phyloP scores from a whole-genome alignment of 2,113 vertebrate species.

The Myotis davidii region DNA sequence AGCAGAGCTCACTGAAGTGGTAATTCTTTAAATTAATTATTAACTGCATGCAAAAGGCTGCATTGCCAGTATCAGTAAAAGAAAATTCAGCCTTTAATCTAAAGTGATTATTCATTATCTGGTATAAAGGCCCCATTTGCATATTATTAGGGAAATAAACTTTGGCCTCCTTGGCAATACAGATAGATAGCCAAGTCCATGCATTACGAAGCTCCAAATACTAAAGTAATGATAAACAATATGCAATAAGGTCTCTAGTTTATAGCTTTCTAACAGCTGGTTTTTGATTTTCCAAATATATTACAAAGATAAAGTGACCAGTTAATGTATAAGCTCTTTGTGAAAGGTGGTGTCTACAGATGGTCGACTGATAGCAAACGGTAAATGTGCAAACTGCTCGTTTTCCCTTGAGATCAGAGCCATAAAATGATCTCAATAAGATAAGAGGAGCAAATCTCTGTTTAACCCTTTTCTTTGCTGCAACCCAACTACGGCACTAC shows the following conservation, averaged over 20 bases:
- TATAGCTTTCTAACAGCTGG: constrained; percentile 85
- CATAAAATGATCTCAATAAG: constrained; percentile 82
- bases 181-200: constrained; percentile 73
- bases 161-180: constrained; percentile 83
- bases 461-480: constrained; percentile 62
- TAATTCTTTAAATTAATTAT: constrained; percentile 90
- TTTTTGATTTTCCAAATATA: constrained; percentile 85
- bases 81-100: constrained; percentile 86
- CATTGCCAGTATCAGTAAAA: constrained; percentile 83
- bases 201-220: constrained; percentile 82
- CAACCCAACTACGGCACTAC: neutral
- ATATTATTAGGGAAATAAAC: constrained; percentile 87
- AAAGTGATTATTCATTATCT: constrained; percentile 86
- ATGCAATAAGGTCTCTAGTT: constrained; percentile 83
- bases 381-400: constrained; percentile 82
- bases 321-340: constrained; percentile 85
- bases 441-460: constrained; percentile 69
- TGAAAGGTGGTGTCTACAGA: constrained; percentile 85
- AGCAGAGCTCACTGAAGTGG: constrained; percentile 83
- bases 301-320: constrained; percentile 86
- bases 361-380: constrained; percentile 84
- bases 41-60: constrained; percentile 85
- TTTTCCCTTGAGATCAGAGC: constrained; percentile 78
- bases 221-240: constrained; percentile 82
- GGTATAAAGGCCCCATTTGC: constrained; percentile 83